Conservation (phyloP, 2,797 vertebrate genomes). For the Gallinago stenura region DNA sequence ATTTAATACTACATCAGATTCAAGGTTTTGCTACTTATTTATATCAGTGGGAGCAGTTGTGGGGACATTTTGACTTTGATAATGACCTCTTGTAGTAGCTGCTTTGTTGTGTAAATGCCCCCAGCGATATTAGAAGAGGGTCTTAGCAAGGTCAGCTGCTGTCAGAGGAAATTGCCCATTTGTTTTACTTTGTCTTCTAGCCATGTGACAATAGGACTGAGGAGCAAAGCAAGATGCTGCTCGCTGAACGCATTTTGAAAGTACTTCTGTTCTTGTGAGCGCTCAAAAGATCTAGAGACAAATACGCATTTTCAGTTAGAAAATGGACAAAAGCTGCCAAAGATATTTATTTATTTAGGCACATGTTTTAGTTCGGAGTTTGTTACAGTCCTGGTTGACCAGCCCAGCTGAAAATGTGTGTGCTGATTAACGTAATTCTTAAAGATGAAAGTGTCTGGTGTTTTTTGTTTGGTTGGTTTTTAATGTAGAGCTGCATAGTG, state of each 20-base stretch:
- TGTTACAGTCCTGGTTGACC: background rate
- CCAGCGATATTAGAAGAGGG: background rate
- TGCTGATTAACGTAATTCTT: background rate
- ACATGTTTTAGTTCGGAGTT: background rate
- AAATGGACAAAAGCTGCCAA: background rate
- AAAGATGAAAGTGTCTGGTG: background rate
- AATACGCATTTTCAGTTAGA: background rate
- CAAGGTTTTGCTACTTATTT: background rate
- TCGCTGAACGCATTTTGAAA: background rate
- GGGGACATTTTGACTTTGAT: background rate
- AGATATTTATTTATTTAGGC: too few species aligned
- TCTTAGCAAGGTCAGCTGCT: background rate
- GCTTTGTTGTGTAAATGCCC: background rate
- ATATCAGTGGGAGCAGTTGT: background rate
- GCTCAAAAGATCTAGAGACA: background rate
- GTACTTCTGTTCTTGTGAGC: background rate
- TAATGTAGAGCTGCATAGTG: background rate
- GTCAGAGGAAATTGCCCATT: background rate
- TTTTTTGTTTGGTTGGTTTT: background rate
- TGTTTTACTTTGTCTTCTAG: background rate
- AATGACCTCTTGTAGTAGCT: background rate
- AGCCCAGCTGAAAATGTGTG: background rate
- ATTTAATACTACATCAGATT: background rate
- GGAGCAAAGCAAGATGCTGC: background rate
- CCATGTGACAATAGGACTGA: rapidly evolving